Evolutionary conservation across 2,113 vertebrate genomes (phyloP), one percentile per base, ranked within the genome.

Genomic region (Cynopterus brachyotis): DNA sequence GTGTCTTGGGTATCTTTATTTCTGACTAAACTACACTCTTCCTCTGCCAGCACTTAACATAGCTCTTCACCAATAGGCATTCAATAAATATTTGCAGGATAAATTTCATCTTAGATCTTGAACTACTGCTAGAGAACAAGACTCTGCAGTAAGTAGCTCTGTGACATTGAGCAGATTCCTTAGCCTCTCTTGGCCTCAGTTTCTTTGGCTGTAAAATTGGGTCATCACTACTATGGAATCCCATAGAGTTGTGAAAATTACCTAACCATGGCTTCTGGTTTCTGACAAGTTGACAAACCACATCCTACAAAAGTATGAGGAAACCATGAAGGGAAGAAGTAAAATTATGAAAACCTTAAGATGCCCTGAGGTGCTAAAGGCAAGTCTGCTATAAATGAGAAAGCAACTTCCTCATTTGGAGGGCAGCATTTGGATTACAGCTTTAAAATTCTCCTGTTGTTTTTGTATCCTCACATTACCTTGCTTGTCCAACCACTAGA

Each of bases 201-300:
- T 79, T 87, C 6, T 76, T 70, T 80, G 59, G 40, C 13, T 92
- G 35, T 79, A 80, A 96, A 95, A 75, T 37, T 32, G 50, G 16
- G 50, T 73, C 69, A 84, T 90, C 70, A 37, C n/a, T 87, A 59
- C 57, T 59, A 28, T 28, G 22, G 84, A 90, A 47, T 92, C 6
- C 47, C 75, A 70, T 24, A 73, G 6, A 35, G 19, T 67, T 78
- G 57, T 88, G 53, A 80, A 80, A 95, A 97, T 59, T 47, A 92
- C 53, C 88, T 72, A 84, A 95, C 50, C 26, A 13, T 70, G 15
- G 13, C 30, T 95, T 97, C 70, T 94, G 60, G 22, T 67, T 95
- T 95, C 90, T 91, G 81, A 95, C 72, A 96, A 72, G 76, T 60
- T 94, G 76, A 93, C 60, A 89, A 96, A 70, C 22, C 19, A 78